Conservation (phyloP, 1,140 invertebrate genomes). For the Adelges cooleyi region DNA sequence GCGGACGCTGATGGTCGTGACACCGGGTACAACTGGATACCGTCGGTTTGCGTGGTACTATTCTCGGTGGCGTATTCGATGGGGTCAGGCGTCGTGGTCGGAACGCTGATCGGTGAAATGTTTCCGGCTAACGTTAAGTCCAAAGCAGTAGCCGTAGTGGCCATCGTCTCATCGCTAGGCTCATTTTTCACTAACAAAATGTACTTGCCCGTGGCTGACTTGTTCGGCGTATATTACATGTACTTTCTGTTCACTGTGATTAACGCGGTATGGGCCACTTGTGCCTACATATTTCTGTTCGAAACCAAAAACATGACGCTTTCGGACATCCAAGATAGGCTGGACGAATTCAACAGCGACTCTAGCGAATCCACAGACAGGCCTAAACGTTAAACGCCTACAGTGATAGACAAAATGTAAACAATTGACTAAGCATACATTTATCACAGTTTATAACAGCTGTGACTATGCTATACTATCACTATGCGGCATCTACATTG, state of each 20-base stretch:
- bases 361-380: no score
- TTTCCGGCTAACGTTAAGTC: conserved; percentile 35
- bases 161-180: conserved; percentile 31
- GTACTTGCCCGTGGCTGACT: conserved; percentile 28
- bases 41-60: conserved; percentile 24
- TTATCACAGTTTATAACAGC: no score
- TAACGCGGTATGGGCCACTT: conserved; percentile 46
- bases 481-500: no score
- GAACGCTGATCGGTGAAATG: conserved; percentile 33
- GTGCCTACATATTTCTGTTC: conserved; percentile 35
- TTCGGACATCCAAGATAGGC: conserved; percentile 58
- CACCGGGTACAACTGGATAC: conserved; percentile 22
- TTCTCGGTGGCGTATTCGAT: conserved; percentile 32
- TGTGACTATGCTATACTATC: no score
- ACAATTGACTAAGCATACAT: no score
- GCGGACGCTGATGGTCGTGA: neutral
- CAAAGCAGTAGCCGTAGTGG: conserved; percentile 31
- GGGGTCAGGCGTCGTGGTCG: conserved; percentile 34
- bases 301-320: conserved; percentile 76
- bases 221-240: conserved; percentile 30
- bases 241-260: conserved; percentile 32
- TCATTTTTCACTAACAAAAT: conserved; percentile 33
- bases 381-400: no score
- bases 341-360: conserved; percentile 39
- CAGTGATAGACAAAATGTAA: no score